These are phyloP conservation scores for Prionailurus viverrinus DNA, from an alignment of 2,113 vertebrate genomes.

Conservation along the genomic window DNA sequence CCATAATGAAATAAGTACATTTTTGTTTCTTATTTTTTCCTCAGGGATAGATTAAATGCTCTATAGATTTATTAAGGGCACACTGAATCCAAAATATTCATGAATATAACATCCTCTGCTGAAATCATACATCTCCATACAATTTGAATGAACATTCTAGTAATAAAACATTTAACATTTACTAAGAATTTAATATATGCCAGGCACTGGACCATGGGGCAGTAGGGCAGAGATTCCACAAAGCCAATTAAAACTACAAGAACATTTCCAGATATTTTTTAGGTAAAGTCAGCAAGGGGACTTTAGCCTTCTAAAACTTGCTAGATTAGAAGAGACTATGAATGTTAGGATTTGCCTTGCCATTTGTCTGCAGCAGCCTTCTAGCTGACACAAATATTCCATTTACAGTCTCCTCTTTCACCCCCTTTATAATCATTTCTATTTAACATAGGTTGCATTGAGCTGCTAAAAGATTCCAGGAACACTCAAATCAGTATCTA, in stretches of 20 bases:
- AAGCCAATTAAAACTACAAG: not conserved
- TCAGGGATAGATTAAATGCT: not conserved
- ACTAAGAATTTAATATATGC: not conserved
- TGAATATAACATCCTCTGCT: not conserved
- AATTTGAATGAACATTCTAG: not conserved
- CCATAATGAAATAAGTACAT: not conserved
- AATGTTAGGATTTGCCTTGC: not conserved
- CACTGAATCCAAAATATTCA: not conserved
- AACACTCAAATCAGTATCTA: not conserved
- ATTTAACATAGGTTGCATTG: not conserved
- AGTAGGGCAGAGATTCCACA: not conserved
- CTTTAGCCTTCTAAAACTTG: not conserved
- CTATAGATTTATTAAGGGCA: not conserved
- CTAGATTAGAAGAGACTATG: not conserved
- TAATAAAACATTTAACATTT: slow-evolving; percentile 25
- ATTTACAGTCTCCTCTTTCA: not conserved
- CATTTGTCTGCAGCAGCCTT: not conserved
- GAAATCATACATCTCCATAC: not conserved
- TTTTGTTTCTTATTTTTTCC: not conserved
- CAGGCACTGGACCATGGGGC: not conserved
- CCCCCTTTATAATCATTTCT: not conserved
- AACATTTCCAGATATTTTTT: slow-evolving; percentile 8
- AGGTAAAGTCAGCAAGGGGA: not conserved
- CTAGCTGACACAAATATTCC: not conserved
- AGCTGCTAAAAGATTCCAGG: not conserved